Base-by-base conservation (phyloP, 1,140 invertebrate species). In the Drosophila funebris region DNA sequence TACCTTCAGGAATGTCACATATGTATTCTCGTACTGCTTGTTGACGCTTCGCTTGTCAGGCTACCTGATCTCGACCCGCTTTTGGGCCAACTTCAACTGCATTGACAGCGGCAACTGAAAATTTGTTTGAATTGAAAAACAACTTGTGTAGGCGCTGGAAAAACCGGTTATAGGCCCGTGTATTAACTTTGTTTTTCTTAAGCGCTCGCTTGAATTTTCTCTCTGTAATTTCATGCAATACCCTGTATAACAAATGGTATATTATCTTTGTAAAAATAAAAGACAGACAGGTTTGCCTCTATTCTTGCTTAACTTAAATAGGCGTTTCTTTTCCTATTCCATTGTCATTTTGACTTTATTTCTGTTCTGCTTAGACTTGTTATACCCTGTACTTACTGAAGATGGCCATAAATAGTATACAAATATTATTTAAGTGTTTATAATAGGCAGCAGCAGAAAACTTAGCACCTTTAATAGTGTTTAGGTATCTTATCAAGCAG, bases 1-100 rank as follows among this genome's bases (percentile, higher is more conserved):
- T 46, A 67, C n/a, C 29, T 24, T 56, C n/a, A 67, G 52, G 36
- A 66, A 72, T 64, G 68, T 64, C 60, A 33, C 61, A 64, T 48
- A 62, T 54, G 22, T 24, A 33, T 33, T 33, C 14, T 20, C 46
- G 14, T 16, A 50, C 27, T 16, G 13, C 8, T 46, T 22, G 20
- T 22, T 44, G 43, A 20, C 20, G 20, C 20, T 48, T 14, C 22
- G 22, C 8, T 14, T 5, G 6, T n/a, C 4, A 20, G 7, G 4
- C 44, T 46, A 24, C 20, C 62, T 72, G 69, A 58, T 72, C 44
- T 27, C 62, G 33, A 50, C 27, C 27, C 44, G 52, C 53, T 62
- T 72, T 58, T 52, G 20, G 43, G 43, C 52, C 54, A 52, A 57
- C 43, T 43, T n/a, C 63, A 52, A 52, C 44, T 11, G 11, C 56